Evolutionary conservation across 1,140 invertebrate genomes (phyloP).

Genomic region (Rhagoletis pomonella): DNA sequence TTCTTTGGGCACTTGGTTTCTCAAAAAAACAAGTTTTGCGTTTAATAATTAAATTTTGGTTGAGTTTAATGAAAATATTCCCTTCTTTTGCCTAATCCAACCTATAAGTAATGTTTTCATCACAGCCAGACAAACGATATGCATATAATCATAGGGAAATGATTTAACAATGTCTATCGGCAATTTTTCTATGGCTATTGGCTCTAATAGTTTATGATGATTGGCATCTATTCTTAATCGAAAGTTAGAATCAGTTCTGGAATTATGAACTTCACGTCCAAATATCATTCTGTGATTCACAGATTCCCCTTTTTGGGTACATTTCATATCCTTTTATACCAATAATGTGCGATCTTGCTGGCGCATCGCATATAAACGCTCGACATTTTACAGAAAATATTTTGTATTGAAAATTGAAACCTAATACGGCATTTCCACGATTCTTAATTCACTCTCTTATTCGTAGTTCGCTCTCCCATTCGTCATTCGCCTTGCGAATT

Average conservation of each 20-base stretch:
- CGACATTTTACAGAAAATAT: not conserved
- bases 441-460: no score
- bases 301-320: conserved; percentile 21
- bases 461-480: no score
- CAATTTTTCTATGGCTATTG: conserved; percentile 30
- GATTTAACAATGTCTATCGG: conserved; percentile 28
- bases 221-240: conserved; percentile 35
- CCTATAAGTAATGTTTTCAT: conserved; percentile 10
- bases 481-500: no score
- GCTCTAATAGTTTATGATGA: conserved; percentile 33
- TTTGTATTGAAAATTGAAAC: not conserved
- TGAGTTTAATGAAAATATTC: not conserved
- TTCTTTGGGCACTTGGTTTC: conserved; percentile 22
- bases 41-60: conserved; percentile 20
- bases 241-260: conserved; percentile 41
- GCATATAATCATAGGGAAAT: conserved; percentile 41
- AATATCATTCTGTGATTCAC: conserved; percentile 33
- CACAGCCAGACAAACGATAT: conserved; percentile 30
- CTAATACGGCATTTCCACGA: not conserved
- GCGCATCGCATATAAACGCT: no score
- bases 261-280: conserved; percentile 30
- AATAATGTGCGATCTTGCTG: no score
- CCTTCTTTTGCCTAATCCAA: conserved; percentile 20
- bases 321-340: no score
- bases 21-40: conserved; percentile 9